A percentile compares a stretch with the other conserved stretches of the same genome.
Conservation (phyloP, 2,888 invertebrate species). For the Embidobia sp. region DNA sequence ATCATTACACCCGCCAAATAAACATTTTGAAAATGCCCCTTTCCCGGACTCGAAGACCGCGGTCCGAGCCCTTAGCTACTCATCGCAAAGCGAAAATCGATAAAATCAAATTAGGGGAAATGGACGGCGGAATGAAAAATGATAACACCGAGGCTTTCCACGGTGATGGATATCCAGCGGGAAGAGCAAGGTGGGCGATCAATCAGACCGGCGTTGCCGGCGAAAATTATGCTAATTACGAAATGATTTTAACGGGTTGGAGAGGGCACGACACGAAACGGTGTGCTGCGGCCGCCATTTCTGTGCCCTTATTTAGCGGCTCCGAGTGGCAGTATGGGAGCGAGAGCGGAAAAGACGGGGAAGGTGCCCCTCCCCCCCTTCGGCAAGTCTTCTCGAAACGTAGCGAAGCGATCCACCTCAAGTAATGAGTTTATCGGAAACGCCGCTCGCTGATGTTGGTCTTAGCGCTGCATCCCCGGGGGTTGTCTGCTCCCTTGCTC, state of each 20-base stretch:
- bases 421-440: slow-evolving; percentile 81
- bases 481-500: slow-evolving; percentile 65
- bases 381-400: slow-evolving; percentile 54
- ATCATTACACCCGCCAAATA: no score
- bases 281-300: slow-evolving; percentile 47
- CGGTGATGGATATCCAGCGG: slow-evolving; percentile 23
- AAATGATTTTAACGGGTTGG: no score
- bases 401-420: slow-evolving; percentile 70
- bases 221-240: slow-evolving; percentile 55
- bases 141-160: no score
- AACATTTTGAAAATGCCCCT: no score
- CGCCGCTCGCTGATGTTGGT: slow-evolving; percentile 72
- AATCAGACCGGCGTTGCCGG: slow-evolving; percentile 20
- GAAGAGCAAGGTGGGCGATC: no score
- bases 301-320: slow-evolving; percentile 55
- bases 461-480: slow-evolving; percentile 68
- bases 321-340: slow-evolving; percentile 20
- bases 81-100: slow-evolving; percentile 34
- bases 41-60: no score
- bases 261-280: slow-evolving; percentile 34
- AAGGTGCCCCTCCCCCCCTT: slow-evolving; percentile 4
- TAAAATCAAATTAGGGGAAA: slow-evolving; percentile 27
- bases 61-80: no score
- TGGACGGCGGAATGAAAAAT: slow-evolving; percentile 25
- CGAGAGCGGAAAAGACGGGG: not conserved